Percentiles rank a stretch among this genome's conserved stretches.
Evolutionary conservation across 2,888 invertebrate species (phyloP).

Genomic region (Eilema griseolum): DNA sequence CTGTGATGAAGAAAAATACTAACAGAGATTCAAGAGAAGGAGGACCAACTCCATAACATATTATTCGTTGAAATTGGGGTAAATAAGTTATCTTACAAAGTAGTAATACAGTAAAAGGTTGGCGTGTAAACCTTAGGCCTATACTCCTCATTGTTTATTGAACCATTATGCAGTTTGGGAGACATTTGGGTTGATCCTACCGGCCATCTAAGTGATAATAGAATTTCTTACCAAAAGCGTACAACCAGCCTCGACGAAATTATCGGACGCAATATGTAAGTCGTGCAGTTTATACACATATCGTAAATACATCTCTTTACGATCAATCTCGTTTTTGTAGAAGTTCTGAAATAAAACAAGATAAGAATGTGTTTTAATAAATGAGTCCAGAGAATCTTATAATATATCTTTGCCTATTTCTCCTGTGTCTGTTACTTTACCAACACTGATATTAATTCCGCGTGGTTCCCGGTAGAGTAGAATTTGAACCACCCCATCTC

Average conservation of each 20-base stretch:
- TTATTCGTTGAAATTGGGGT: no score
- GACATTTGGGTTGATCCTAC: not conserved
- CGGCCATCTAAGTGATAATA: not conserved
- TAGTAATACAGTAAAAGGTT: no score
- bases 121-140: no score
- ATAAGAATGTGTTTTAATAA: no score
- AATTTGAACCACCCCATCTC: no score
- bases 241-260: slow-evolving; percentile 97
- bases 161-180: not conserved
- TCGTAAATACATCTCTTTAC: slow-evolving; percentile 97
- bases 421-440: no score
- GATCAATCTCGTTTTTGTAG: slow-evolving; percentile 97
- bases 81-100: no score
- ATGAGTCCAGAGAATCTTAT: no score
- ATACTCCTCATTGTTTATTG: no score
- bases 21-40: not conserved
- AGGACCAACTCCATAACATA: not conserved
- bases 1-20: not conserved
- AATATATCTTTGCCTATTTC: no score
- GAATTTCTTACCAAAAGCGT: slow-evolving; percentile 90
- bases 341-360: slow-evolving; percentile 90
- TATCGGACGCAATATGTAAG: slow-evolving; percentile 95
- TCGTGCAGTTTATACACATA: slow-evolving; percentile 98
- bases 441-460: no score
- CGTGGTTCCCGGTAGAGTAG: no score